phyloP scores from a whole-genome alignment of 2,797 vertebrate genomes.

The Phaenicophaeus curvirostris region DNA sequence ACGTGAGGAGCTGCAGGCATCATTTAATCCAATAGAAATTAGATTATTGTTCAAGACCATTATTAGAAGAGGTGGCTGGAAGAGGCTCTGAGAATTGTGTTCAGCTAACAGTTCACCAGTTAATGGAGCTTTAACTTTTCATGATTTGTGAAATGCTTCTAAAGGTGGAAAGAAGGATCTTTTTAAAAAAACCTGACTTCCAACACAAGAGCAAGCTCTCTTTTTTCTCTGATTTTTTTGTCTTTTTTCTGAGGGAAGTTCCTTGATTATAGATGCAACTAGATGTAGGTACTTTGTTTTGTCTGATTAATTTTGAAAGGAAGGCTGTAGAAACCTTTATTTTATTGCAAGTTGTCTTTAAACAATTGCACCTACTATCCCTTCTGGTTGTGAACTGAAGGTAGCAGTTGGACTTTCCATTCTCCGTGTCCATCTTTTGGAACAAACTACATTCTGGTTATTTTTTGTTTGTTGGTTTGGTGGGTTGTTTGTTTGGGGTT shows the following conservation, averaged over 20 bases:
- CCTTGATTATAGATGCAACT: not conserved
- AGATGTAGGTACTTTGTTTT: not conserved
- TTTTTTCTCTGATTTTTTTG: not conserved
- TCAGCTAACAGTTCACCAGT: not conserved
- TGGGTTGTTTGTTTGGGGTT: not conserved
- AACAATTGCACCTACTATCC: not conserved
- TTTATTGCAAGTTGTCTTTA: not conserved
- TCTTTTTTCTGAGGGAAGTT: not conserved
- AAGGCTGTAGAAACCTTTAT: not conserved
- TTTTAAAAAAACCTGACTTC: not conserved
- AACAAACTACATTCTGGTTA: not conserved
- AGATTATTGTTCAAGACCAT: not conserved
- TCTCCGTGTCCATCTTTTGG: not conserved
- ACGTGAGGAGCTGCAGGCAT: not conserved
- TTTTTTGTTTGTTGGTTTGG: too few relatives aligned
- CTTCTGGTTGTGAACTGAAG: not conserved
- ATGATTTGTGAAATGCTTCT: not conserved
- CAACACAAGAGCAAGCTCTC: not conserved
- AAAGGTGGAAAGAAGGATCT: not conserved
- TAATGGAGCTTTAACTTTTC: not conserved
- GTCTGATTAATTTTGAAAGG: not conserved
- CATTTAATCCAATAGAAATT: not conserved
- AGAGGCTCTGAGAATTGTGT: not conserved
- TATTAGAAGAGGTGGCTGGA: not conserved
- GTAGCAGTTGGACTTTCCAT: not conserved